Base-by-base conservation (phyloP, 2,797 vertebrate species). In the Nasua narica region DNA sequence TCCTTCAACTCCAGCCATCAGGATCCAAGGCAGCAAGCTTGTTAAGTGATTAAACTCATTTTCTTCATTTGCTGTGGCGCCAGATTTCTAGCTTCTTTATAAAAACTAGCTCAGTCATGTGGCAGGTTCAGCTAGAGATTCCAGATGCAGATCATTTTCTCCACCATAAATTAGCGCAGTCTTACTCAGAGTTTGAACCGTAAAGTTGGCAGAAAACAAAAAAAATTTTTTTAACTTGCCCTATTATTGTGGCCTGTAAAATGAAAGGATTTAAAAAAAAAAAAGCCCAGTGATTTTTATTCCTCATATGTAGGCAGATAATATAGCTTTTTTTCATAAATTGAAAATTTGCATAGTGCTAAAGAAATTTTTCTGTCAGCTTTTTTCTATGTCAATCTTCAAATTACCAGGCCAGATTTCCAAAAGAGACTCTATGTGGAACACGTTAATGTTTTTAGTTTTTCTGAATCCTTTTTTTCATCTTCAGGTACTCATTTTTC, bases 1-100 rank as follows among this genome's bases (percentile, higher is more conserved):
- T 99, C 98, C 98, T 99, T 99, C 98, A 98, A 98, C 98, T 98
- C 98, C 88, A 98, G 98, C 97, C 98, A 98, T 97, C 97, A 98
- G 98, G 98, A 98, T 98, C 98, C 98, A 98, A 98, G 98, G 97
- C 46, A 98, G 97, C 98, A 98, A 98, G 98, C 99, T 98, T 97
- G 97, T 98, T 98, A 98, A 98, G 95, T 96, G 98, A 98, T 98
- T 98, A 99, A 98, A 99, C 98, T 99, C 94, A 99, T 99, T 99
- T 99, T 99, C 98, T 98, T 99, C 98, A 98, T 99, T 98, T 98
- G 99, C 98, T 23, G 97, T 99, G 99, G 99, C 98, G 98, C 99
- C 99, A 99, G 98, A 98, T 96, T 98, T 98, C 99, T 98, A 98
- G 96, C 97, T 99, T 99, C 98, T 99, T 99, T 99, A 98, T 98